Percentiles rank a stretch among this genome's conserved stretches.
These are phyloP conservation scores for Forpus xanthops DNA, from an alignment of 2,797 vertebrate genomes.

Conservation along the genomic window DNA sequence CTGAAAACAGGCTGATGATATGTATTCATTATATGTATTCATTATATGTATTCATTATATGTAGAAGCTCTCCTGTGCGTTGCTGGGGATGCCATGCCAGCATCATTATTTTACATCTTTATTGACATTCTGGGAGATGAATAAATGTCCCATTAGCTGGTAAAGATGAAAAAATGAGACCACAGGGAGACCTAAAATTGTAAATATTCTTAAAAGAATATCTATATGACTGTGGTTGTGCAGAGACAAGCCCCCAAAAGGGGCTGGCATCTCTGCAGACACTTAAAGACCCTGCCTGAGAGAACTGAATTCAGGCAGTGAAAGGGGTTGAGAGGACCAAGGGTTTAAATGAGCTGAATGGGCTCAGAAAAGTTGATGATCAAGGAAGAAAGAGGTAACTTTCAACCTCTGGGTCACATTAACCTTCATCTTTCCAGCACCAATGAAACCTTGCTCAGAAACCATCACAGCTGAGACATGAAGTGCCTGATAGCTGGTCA, in stretches of 20 bases:
- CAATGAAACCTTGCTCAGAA: neutral
- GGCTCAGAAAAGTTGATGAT: neutral
- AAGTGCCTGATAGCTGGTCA: neutral
- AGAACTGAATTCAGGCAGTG: neutral
- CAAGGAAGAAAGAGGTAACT: neutral
- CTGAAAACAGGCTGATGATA: slow-evolving; percentile 23
- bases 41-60: slow-evolving; percentile 20
- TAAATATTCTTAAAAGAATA: neutral
- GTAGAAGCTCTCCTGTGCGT: slow-evolving; percentile 18
- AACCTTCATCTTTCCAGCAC: neutral
- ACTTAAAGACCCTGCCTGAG: neutral
- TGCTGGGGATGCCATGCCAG: neutral
- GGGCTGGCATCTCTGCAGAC: neutral
- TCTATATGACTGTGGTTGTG: neutral
- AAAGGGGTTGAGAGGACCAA: neutral
- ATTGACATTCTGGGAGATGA: neutral
- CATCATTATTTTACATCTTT: slow-evolving; percentile 10
- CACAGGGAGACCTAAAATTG: neutral
- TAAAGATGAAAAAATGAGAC: slow-evolving; percentile 12
- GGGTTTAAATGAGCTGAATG: neutral
- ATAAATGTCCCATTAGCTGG: neutral
- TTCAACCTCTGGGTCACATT: neutral
- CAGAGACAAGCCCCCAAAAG: neutral
- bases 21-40: slow-evolving; percentile 12
- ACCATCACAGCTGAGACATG: neutral